Evolutionary conservation across 2,113 vertebrate species (phyloP).

Genomic region (Delphinus delphis): DNA sequence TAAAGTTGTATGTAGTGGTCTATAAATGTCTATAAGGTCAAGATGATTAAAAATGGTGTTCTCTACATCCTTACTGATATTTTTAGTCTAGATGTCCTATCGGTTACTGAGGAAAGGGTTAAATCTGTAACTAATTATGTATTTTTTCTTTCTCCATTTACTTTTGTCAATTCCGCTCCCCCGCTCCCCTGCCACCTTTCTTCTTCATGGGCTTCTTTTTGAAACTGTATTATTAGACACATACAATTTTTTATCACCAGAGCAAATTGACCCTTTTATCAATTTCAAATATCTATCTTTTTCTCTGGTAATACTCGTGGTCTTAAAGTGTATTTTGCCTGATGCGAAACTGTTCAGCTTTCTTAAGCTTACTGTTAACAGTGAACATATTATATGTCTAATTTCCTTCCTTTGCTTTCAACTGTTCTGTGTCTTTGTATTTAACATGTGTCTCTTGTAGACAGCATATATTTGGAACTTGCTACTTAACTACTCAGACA

Average conservation of each 20-base stretch:
- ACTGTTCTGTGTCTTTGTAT: neutral
- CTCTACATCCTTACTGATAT: neutral
- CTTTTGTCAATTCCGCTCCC: neutral
- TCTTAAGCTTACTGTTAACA: neutral
- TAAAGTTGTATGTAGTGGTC: too few relatives aligned
- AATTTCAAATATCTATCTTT: neutral
- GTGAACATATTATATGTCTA: neutral
- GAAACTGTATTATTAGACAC: neutral
- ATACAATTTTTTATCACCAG: neutral
- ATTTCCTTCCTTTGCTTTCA: neutral
- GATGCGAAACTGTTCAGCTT: neutral
- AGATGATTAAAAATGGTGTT: neutral
- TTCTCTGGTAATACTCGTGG: neutral
- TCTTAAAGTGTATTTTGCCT: neutral
- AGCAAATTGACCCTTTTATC: neutral
- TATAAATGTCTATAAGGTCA: neutral
- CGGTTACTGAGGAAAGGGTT: neutral
- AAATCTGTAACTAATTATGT: neutral
- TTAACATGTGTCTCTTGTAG: neutral
- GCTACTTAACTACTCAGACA: neutral
- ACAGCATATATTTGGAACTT: neutral
- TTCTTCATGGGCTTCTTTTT: neutral
- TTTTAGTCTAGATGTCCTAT: neutral
- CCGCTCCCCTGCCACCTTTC: too few relatives aligned
- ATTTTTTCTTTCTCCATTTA: too few relatives aligned